Base-by-base conservation (phyloP, 1,140 invertebrate genomes). In the Sitodiplosis mosellana region DNA sequence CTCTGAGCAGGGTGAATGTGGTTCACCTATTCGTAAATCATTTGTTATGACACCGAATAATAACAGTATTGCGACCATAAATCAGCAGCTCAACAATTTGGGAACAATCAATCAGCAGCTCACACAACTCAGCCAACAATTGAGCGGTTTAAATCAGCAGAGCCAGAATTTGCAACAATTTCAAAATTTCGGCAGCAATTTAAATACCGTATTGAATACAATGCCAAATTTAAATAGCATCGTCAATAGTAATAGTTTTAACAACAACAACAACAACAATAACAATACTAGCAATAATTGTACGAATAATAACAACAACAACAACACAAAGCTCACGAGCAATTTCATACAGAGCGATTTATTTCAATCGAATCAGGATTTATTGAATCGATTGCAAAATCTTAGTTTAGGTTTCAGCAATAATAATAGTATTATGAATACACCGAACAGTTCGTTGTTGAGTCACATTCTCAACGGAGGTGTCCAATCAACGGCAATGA, bases 371-470 rank as follows among this genome's bases (percentile, higher is more conserved):
- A 65, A 67, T 49, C 64, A 68, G 15, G 74, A 76, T 49, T 58
- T 76, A n/a, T 51, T 76, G 15, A 74, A 76, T 50, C 67, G 71
- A 34, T 56, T 76, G 33, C 71, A 74, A 55, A 67, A 68, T 14
- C 59, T 74, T 33, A 73, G 68, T 54, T 51, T 65, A 6, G 61
- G 58, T 36, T 44, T 53, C 40, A 21, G 40, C 42, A 17, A 38
- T 19, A 45, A 17, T 27, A 47, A 48, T 45, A 48, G n/a, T 20
- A 36, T 22, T 22, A 37, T 37, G 15, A 50, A 36, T 47, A 22
- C 43, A 7, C 43, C 43, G 17, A 22, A 33, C 4, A 33, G 17
- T 33, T 45, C 43, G 5, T 45, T 27, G 5, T 22, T 45, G 17
- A 27, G 27, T 27, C 27, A 27, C 27, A 27, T 27, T 5, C 27